A percentile compares a stretch with the other conserved stretches of the same genome.
phyloP scores from a whole-genome alignment of 2,113 vertebrate genomes.

The Vulpes vulpes region DNA sequence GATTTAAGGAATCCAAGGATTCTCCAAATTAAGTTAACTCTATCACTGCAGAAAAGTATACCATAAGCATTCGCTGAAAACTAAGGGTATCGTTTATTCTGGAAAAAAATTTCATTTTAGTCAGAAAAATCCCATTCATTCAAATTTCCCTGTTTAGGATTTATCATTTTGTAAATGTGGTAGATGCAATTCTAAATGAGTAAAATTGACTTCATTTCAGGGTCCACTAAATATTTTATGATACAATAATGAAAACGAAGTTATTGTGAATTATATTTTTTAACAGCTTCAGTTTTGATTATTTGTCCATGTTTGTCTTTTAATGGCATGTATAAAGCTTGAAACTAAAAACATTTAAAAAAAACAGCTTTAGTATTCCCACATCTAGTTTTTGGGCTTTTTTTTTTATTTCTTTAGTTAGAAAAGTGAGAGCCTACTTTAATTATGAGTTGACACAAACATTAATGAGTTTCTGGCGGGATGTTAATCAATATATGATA shows the following conservation, averaged over 20 bases:
- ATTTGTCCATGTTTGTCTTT: constrained; percentile 47
- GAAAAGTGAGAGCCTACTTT: not conserved
- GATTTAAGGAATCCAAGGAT: not conserved
- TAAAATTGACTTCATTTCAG: constrained; percentile 64
- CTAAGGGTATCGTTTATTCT: constrained; percentile 30
- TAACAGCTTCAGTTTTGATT: constrained; percentile 55
- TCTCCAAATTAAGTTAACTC: constrained; percentile 8
- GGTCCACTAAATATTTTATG: constrained; percentile 66
- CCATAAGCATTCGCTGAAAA: not conserved
- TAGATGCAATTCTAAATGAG: constrained; percentile 61
- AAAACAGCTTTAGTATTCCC: not conserved
- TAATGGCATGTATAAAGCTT: not conserved
- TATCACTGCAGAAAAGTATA: constrained; percentile 1
- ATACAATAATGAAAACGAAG: constrained; percentile 56
- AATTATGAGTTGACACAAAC: not conserved
- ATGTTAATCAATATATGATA: not conserved
- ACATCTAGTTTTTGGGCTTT: not conserved
- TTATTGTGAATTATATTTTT: constrained; percentile 57
- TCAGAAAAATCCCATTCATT: constrained; percentile 42
- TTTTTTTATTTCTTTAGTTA: not conserved
- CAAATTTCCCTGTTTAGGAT: not conserved
- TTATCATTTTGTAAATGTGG: constrained; percentile 46
- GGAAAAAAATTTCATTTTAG: constrained; percentile 25
- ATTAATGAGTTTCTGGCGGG: not conserved
- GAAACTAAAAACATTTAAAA: constrained; percentile 16